A percentile compares a stretch with the other conserved stretches of the same genome.
These are phyloP conservation scores for Sycobia sp. DNA, from an alignment of 1,140 invertebrate species.

Conservation along the genomic window DNA sequence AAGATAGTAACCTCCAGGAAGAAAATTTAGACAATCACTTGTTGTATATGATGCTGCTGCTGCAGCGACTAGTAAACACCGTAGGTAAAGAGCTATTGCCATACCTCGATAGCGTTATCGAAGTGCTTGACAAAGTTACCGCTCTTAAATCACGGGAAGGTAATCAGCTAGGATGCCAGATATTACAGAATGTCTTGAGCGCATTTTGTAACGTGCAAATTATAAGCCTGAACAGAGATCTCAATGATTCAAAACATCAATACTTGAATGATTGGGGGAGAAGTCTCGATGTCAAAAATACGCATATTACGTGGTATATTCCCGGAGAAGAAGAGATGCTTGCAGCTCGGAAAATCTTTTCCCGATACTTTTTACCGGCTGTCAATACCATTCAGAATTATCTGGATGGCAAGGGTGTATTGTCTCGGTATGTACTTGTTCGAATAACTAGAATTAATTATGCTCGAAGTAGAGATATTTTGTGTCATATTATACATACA, in stretches of 20 bases:
- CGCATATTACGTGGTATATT: slow-evolving; percentile 80
- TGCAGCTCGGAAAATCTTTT: slow-evolving; percentile 69
- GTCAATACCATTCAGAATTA: neutral
- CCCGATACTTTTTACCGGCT: slow-evolving; percentile 66
- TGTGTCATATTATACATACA: no score
- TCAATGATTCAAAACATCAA: slow-evolving; percentile 70
- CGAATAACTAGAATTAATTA: no score
- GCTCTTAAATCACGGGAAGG: slow-evolving; percentile 69
- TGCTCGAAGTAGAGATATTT: no score
- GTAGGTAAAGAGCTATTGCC: slow-evolving; percentile 67
- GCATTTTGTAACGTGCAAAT: slow-evolving; percentile 68
- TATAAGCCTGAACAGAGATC: slow-evolving; percentile 65
- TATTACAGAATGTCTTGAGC: slow-evolving; percentile 62
- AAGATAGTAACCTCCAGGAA: slow-evolving; percentile 65
- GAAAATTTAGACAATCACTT: slow-evolving; percentile 81
- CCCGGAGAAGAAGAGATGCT: slow-evolving; percentile 73
- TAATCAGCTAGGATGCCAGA: slow-evolving; percentile 62
- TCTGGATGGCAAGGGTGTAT: slow-evolving; percentile 37
- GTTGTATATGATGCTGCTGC: slow-evolving; percentile 76
- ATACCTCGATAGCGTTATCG: slow-evolving; percentile 66
- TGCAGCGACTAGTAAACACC: slow-evolving; percentile 73
- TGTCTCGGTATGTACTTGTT: slow-evolving; percentile 46
- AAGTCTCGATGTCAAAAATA: slow-evolving; percentile 67
- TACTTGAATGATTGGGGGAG: slow-evolving; percentile 85
- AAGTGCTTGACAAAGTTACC: slow-evolving; percentile 68